phyloP scores from a whole-genome alignment of 2,888 invertebrate species.

The Camponotus fellah region DNA sequence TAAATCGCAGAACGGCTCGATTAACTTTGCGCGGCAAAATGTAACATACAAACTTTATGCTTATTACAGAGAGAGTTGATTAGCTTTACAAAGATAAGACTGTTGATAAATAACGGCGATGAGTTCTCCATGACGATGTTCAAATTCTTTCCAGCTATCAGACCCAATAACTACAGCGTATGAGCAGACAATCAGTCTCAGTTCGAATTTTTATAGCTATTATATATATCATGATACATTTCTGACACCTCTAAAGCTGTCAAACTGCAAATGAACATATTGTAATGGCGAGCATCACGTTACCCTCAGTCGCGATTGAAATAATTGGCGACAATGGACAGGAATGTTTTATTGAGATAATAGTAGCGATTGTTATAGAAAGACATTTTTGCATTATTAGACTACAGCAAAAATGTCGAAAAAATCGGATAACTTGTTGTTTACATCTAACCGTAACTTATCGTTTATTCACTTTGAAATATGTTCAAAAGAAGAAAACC shows the following conservation, averaged over 20 bases:
- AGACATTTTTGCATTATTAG: conserved; percentile 16
- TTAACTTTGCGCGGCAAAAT: background rate
- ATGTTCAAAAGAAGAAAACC: background rate
- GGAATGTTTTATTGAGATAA: background rate
- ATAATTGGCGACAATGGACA: conserved; percentile 12
- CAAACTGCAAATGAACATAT: background rate
- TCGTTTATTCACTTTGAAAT: background rate
- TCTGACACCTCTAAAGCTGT: conserved; percentile 8
- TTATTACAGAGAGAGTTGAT: conserved; percentile 3
- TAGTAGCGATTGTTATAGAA: conserved; percentile 30
- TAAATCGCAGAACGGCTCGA: background rate
- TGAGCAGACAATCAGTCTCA: background rate
- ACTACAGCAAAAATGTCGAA: background rate
- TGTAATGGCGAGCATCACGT: background rate
- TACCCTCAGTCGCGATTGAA: conserved; percentile 24
- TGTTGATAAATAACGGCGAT: background rate
- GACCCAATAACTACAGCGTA: background rate
- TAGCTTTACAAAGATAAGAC: background rate
- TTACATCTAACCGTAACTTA: background rate
- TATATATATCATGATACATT: background rate
- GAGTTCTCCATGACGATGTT: conserved; percentile 11
- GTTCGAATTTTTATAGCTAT: background rate
- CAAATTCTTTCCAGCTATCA: conserved; percentile 1
- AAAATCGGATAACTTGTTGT: background rate
- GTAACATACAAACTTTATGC: conserved; percentile 22